Evolutionary conservation across 2,888 invertebrate genomes (phyloP), one percentile per base, ranked within the genome.

Genomic region (Thysanoteuthis rhombus): DNA sequence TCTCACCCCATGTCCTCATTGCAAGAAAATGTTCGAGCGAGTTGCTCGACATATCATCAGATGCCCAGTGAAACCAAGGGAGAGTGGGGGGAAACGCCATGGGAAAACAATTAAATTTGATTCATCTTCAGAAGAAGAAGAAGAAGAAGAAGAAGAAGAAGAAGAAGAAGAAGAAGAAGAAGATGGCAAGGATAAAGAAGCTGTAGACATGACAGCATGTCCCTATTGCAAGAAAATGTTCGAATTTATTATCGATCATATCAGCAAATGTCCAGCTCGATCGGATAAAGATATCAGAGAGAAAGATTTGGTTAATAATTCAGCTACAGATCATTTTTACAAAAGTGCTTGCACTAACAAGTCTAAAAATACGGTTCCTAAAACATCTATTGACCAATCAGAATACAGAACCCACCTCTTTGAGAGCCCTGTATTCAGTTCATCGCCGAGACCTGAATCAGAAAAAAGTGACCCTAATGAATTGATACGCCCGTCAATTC

Each of bases 301-400:
- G 95, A 94, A 92, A 93, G 94, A 19, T 92, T n/a, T n/a, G n/a
- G 93, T 32, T 92, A 94, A 42, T n/a, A 94, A 38, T 93, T 93
- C 94, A 92, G 89, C 93, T 36, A 93, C 94, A 45, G 92, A 93
- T 32, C 89, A 93, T 91, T 89, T 39, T 45, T n/a, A 90, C 42
- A 38, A 52, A 93, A 93, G 38, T 40, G 45, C 32, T 32, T 92
- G 40, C 94, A 94, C 38, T 94, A 94, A 93, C 8, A 32, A 32
- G 4, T 4, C 28, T 28, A 58, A 75, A 75, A 10, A n/a, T n/a
- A 32, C 19, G 8, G 6, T 32, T 6, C 1, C 75, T 19, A 12
- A 75, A 6, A 75, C 3, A 0, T 16, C 8, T 75, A 36, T 75
- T 75, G 75, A 75, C n/a, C 75, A 75, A 75, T 75, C 75, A 75